phyloP scores from a whole-genome alignment of 2,113 vertebrate genomes.

The Poeciliopsis occidentalis region DNA sequence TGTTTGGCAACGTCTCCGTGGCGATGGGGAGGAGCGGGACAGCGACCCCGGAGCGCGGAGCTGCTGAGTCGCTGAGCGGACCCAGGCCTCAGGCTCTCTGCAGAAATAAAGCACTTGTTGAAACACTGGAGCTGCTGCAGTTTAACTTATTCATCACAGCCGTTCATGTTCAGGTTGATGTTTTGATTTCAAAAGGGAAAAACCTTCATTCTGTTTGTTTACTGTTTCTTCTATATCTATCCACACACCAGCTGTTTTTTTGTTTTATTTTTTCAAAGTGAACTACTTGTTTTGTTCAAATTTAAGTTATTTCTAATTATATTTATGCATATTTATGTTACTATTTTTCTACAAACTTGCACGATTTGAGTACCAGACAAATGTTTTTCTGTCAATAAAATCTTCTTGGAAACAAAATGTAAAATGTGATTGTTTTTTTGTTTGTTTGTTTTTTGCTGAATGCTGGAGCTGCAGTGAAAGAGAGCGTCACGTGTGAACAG shows the following conservation, averaged over 20 bases:
- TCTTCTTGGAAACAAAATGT: constrained; percentile 55
- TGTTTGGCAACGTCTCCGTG: constrained; percentile 56
- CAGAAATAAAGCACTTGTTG: constrained; percentile 73
- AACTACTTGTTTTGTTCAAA: constrained; percentile 74
- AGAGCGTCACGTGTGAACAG: constrained; percentile 67
- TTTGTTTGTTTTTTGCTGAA: constrained; percentile 34
- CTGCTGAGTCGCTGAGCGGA: constrained; percentile 54
- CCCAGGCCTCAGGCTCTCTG: constrained; percentile 55
- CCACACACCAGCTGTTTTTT: constrained; percentile 52
- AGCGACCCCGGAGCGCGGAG: constrained; percentile 39
- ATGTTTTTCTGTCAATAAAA: constrained; percentile 74
- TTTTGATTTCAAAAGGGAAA: constrained; percentile 74
- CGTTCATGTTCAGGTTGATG: constrained; percentile 65
- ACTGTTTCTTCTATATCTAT: constrained; percentile 47
- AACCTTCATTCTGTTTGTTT: constrained; percentile 57
- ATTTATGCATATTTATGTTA: constrained; percentile 83
- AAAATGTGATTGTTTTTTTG: not conserved
- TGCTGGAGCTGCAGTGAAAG: constrained; percentile 45
- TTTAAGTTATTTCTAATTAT: constrained; percentile 80
- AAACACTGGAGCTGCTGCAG: constrained; percentile 76
- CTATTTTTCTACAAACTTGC: constrained; percentile 66
- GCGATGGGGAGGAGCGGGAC: constrained; percentile 31
- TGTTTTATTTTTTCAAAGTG: constrained; percentile 49
- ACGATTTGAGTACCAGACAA: constrained; percentile 52
- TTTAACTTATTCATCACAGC: constrained; percentile 61